These are phyloP conservation scores for Drosophila falleni DNA, from an alignment of 2,888 invertebrate species.

Conservation along the genomic window DNA sequence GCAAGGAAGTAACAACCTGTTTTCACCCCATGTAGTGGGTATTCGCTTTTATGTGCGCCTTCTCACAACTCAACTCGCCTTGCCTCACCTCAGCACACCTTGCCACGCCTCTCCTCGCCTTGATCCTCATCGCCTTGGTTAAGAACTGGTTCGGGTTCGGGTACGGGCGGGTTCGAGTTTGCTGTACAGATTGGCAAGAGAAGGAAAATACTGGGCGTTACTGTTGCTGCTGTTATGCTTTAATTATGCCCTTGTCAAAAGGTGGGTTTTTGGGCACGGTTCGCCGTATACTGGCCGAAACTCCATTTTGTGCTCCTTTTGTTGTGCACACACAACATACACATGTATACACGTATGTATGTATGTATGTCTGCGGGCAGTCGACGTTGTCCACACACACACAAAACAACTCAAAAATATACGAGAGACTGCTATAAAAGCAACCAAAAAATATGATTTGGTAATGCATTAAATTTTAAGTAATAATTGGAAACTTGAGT, in stretches of 20 bases:
- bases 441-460: conserved; percentile 32
- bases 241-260: conserved; percentile 81
- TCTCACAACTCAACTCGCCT: conserved; percentile 22
- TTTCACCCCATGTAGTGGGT: conserved; percentile 78
- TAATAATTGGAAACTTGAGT: conserved; percentile 50
- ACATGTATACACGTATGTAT: conserved; percentile 6
- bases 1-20: conserved; percentile 81
- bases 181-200: neutral
- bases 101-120: conserved; percentile 15
- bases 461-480: conserved; percentile 58
- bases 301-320: conserved; percentile 32
- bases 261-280: conserved; percentile 55
- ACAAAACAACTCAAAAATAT: conserved; percentile 11
- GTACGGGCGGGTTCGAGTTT: conserved; percentile 3
- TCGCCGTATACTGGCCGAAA: conserved; percentile 37
- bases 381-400: conserved; percentile 36
- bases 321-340: conserved; percentile 23
- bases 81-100: neutral
- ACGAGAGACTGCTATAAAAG: conserved; percentile 4
- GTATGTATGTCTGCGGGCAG: conserved; percentile 2
- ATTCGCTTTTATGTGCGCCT: conserved; percentile 64
- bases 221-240: conserved; percentile 75
- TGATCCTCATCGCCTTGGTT: conserved; percentile 47
- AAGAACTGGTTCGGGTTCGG: conserved; percentile 21
- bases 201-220: conserved; percentile 42